Evolutionary conservation across 1,140 invertebrate genomes (phyloP).

Genomic region (Macrosteles quadrilineatus): DNA sequence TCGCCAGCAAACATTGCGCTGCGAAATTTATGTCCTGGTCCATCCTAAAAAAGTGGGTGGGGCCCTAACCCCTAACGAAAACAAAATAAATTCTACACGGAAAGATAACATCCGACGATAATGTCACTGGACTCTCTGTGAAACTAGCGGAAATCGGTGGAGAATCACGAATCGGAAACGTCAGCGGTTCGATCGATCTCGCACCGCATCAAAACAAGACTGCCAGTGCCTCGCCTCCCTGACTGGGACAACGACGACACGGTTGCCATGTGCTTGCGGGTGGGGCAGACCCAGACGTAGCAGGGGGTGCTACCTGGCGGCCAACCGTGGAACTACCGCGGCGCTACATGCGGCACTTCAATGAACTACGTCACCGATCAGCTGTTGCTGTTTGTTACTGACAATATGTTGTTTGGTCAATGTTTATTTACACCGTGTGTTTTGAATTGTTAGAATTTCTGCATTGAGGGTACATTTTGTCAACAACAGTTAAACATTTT

Average conservation of each 20-base stretch:
- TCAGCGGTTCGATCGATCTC: background rate
- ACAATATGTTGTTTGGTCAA: too few species aligned
- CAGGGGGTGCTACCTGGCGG: background rate
- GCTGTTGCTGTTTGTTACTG: too few species aligned
- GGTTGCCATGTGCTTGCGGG: constrained; percentile 17
- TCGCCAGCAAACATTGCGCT: constrained; percentile 61
- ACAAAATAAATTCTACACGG: background rate
- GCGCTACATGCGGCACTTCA: too few species aligned
- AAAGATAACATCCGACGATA: background rate
- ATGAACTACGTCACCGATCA: too few species aligned
- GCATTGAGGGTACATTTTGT: too few species aligned
- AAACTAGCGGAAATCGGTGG: background rate
- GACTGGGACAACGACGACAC: background rate
- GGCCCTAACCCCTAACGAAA: constrained; percentile 8
- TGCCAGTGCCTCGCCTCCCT: background rate
- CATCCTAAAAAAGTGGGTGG: constrained; percentile 36
- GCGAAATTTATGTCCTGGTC: constrained; percentile 58
- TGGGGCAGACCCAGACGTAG: background rate
- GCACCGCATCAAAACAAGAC: constrained; percentile 18
- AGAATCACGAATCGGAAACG: too few species aligned
- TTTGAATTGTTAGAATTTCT: too few species aligned
- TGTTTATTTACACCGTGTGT: too few species aligned
- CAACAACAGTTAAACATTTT: too few species aligned
- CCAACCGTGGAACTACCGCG: background rate
- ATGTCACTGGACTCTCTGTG: background rate